Evolutionary conservation across 1,140 invertebrate species (phyloP).

Genomic region (Lasioglossum baleicum): DNA sequence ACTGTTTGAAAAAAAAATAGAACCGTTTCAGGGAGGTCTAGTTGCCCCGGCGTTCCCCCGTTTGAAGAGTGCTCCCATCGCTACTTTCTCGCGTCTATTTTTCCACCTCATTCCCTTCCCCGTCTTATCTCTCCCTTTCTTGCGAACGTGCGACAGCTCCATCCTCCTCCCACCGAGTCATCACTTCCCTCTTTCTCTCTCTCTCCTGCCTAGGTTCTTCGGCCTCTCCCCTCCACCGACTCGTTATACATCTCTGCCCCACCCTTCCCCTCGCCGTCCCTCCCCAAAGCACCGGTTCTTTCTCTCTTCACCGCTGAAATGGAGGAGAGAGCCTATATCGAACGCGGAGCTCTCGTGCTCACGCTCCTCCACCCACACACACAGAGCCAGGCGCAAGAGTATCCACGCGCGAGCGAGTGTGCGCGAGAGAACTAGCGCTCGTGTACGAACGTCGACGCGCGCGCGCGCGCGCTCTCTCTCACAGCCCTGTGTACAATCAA

Average conservation of each 20-base stretch:
- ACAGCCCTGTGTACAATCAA: conserved; percentile 76
- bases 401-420: too few species aligned
- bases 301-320: neutral
- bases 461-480: conserved; percentile 3
- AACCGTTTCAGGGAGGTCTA: too few species aligned
- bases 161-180: neutral
- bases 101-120: neutral
- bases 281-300: neutral
- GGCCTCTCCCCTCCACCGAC: neutral
- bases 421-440: too few species aligned
- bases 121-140: neutral
- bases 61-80: neutral
- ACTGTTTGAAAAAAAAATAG: too few species aligned
- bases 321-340: conserved; percentile 26
- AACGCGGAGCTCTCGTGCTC: neutral
- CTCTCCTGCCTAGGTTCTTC: too few species aligned
- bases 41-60: too few species aligned
- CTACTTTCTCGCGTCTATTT: conserved; percentile 15
- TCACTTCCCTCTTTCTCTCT: neutral
- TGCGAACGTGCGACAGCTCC: too few species aligned
- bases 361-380: too few species aligned
- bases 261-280: neutral
- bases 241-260: conserved; percentile 4
- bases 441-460: too few species aligned
- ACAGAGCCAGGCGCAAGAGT: too few species aligned